Evolutionary conservation across 2,888 invertebrate genomes (phyloP).

Genomic region (Cephus runcator): DNA sequence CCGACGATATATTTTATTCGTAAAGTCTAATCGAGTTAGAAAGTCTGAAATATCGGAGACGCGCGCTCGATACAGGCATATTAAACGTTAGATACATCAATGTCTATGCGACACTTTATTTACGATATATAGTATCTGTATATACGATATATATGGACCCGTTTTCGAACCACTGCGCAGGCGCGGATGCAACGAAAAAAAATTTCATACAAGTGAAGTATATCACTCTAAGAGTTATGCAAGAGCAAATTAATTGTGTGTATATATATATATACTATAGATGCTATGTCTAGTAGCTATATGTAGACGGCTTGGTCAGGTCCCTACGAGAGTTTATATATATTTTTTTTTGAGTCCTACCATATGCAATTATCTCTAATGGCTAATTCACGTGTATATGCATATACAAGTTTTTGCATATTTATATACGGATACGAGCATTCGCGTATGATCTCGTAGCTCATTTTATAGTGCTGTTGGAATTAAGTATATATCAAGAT

Average conservation of each 20-base stretch:
- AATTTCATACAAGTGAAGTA: not conserved
- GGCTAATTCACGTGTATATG: not conserved
- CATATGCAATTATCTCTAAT: not conserved
- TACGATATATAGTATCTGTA: constrained; percentile 7
- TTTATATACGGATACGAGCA: constrained; percentile 3
- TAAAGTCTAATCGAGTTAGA: not conserved
- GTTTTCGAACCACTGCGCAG: constrained; percentile 47
- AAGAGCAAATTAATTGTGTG: not conserved
- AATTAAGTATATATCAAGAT: not conserved
- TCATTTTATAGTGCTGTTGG: not conserved
- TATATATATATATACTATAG: constrained; percentile 6
- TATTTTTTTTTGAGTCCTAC: not conserved
- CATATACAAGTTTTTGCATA: constrained; percentile 10
- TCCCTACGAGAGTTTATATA: constrained; percentile 27
- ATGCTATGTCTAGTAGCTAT: not conserved
- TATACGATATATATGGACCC: constrained; percentile 43
- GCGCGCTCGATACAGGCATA: constrained; percentile 1
- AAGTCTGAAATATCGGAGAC: not conserved
- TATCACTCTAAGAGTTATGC: not conserved
- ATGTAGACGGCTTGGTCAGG: constrained; percentile 35
- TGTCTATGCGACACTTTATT: not conserved
- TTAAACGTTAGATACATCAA: not conserved
- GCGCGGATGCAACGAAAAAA: constrained; percentile 31
- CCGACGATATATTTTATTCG: not conserved
- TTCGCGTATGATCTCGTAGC: constrained; percentile 10